Percentiles rank a stretch among this genome's conserved stretches.
Evolutionary conservation across 2,113 vertebrate species (phyloP).

Genomic region (Salminus brasiliensis): DNA sequence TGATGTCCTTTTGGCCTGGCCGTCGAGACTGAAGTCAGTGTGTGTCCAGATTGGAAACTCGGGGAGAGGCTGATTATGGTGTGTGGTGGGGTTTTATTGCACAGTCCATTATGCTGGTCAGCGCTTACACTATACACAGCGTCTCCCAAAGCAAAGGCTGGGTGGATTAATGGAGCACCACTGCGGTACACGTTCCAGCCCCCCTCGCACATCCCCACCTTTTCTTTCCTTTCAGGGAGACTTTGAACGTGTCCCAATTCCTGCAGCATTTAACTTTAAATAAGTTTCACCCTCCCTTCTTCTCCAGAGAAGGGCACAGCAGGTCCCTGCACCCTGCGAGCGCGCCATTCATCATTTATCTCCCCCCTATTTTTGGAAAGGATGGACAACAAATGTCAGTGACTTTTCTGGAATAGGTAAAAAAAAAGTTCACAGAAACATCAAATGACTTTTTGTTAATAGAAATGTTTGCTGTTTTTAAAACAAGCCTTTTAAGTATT

Average conservation of each 20-base stretch:
- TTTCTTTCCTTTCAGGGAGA: constrained; percentile 45
- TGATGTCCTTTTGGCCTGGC: constrained; percentile 67
- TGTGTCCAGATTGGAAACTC: constrained; percentile 72
- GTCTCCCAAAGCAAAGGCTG: constrained; percentile 66
- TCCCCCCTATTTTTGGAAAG: constrained; percentile 53
- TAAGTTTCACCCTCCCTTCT: constrained; percentile 65
- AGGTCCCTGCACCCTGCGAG: constrained; percentile 35
- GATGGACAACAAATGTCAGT: constrained; percentile 31
- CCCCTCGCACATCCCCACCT: constrained; percentile 47
- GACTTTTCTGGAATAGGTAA: constrained; percentile 8
- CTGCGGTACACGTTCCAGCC: constrained; percentile 45
- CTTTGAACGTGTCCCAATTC: constrained; percentile 69
- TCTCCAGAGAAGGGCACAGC: constrained; percentile 37
- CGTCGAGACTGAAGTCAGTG: constrained; percentile 67
- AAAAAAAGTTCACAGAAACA: background rate
- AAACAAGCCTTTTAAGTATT: no score
- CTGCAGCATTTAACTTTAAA: constrained; percentile 74
- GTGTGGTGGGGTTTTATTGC: constrained; percentile 67
- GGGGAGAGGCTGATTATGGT: constrained; percentile 69
- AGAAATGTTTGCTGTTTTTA: no score
- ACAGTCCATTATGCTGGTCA: constrained; percentile 76
- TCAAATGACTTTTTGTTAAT: background rate
- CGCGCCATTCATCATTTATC: constrained; percentile 62
- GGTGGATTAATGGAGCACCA: constrained; percentile 62
- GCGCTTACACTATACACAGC: constrained; percentile 56